A percentile compares a stretch with the other conserved stretches of the same genome.
phyloP scores from a whole-genome alignment of 2,888 invertebrate genomes.

The Trichogramma evanescens region DNA sequence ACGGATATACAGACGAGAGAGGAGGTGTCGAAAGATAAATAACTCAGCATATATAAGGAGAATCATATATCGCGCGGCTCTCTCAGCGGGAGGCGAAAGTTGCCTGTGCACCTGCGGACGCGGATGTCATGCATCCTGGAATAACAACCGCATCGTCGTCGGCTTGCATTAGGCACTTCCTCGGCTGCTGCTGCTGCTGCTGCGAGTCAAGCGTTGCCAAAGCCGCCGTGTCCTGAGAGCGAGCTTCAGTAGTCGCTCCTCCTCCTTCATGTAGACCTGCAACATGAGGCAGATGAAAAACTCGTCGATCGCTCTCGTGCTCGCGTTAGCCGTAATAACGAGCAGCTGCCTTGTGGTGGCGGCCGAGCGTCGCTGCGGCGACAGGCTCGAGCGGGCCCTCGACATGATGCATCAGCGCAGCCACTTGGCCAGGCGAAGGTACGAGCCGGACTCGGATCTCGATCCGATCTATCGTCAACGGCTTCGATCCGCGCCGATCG shows the following conservation, averaged over 20 bases:
- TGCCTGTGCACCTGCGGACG: constrained; percentile 1
- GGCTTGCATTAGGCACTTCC: constrained; percentile 4
- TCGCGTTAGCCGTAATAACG: neutral
- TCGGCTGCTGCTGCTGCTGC: neutral
- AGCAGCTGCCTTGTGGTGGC: constrained; percentile 9
- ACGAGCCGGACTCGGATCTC: constrained; percentile 31
- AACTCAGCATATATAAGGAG: neutral
- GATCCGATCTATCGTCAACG: constrained; percentile 38
- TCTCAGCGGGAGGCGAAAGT: constrained; percentile 5
- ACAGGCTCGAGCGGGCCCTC: constrained; percentile 41
- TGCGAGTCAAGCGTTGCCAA: neutral
- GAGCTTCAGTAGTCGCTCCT: neutral
- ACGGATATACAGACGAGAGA: no score
- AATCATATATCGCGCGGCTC: neutral
- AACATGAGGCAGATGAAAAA: neutral
- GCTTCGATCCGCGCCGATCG: constrained; percentile 39
- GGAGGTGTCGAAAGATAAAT: constrained; percentile 12
- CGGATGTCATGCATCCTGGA: constrained; percentile 20
- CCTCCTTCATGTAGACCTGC: neutral
- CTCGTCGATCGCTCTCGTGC: no score
- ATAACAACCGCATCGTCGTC: neutral
- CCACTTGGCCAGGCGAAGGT: constrained; percentile 32
- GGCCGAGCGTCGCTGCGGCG: constrained; percentile 37
- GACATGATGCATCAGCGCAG: constrained; percentile 36
- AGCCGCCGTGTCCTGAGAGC: neutral